These are phyloP conservation scores for Myathropa florea DNA, from an alignment of 2,888 invertebrate genomes.

Conservation along the genomic window DNA sequence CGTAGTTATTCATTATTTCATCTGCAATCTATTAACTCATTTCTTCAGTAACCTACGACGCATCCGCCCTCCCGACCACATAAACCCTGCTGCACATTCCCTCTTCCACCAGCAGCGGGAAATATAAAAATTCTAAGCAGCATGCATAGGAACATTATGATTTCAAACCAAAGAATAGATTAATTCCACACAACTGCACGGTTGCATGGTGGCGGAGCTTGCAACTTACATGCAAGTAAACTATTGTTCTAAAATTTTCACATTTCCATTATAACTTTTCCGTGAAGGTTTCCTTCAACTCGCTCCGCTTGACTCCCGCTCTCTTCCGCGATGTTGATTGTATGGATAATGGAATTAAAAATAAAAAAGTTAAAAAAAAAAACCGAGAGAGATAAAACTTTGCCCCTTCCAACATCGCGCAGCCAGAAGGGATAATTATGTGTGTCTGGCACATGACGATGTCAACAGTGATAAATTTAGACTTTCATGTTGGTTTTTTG, in stretches of 20 bases:
- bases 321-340: slow-evolving; percentile 36
- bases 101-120: neutral
- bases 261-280: slow-evolving; percentile 68
- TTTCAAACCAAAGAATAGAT: slow-evolving; percentile 48
- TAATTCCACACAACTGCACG: slow-evolving; percentile 54
- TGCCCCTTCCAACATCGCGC: slow-evolving; percentile 5
- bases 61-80: neutral
- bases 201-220: slow-evolving; percentile 43
- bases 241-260: slow-evolving; percentile 63
- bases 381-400: slow-evolving; percentile 46
- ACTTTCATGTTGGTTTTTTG: slow-evolving; percentile 25
- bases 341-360: slow-evolving; percentile 62
- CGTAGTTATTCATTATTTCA: slow-evolving; percentile 40
- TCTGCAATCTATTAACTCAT: slow-evolving; percentile 57
- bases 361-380: slow-evolving; percentile 11
- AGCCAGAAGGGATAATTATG: slow-evolving; percentile 64
- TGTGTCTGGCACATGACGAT: slow-evolving; percentile 67
- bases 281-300: neutral
- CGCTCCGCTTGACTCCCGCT: neutral
- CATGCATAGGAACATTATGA: slow-evolving; percentile 3
- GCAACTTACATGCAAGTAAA: slow-evolving; percentile 52
- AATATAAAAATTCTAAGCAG: slow-evolving; percentile 5
- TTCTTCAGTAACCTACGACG: neutral
- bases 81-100: neutral
- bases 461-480: slow-evolving; percentile 69